phyloP scores from a whole-genome alignment of 1,140 invertebrate species.

The Brachionus plicatilis region DNA sequence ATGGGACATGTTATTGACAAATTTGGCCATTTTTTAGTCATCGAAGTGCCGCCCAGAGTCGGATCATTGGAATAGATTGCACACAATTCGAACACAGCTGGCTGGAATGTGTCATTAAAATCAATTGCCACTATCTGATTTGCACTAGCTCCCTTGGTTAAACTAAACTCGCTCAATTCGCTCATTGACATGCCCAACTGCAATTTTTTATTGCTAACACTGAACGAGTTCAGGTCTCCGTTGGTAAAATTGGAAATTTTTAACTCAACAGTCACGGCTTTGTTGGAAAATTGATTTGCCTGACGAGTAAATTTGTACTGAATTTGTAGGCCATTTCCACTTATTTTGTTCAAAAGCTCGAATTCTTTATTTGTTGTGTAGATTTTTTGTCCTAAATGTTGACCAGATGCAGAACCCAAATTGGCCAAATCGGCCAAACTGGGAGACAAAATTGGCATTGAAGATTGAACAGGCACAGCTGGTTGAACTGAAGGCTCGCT shows the following conservation, averaged over 20 bases:
- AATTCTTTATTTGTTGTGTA: conserved; percentile 62
- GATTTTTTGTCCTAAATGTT: conserved; percentile 45
- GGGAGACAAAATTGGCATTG: not conserved
- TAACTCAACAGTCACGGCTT: conserved; percentile 77
- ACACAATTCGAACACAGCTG: conserved; percentile 71
- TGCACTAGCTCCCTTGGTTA: conserved; percentile 57
- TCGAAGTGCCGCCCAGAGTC: not conserved
- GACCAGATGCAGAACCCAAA: not conserved
- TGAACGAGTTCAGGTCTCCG: conserved; percentile 67
- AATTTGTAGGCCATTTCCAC: conserved; percentile 68
- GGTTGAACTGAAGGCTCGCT: not conserved
- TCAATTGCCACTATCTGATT: conserved; percentile 72
- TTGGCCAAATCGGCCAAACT: conserved; percentile 37
- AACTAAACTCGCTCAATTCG: conserved; percentile 70
- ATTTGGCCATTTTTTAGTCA: conserved; percentile 57
- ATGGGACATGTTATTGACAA: conserved; percentile 73
- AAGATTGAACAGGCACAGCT: not conserved
- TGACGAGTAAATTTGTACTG: conserved; percentile 62
- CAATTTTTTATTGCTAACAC: conserved; percentile 57
- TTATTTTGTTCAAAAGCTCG: conserved; percentile 74
- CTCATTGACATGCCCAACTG: conserved; percentile 70
- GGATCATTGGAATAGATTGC: conserved; percentile 53
- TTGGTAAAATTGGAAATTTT: conserved; percentile 69
- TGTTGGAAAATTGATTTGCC: conserved; percentile 47
- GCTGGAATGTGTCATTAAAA: conserved; percentile 86